A percentile compares a stretch with the other conserved stretches of the same genome.
These are phyloP conservation scores for Nestor notabilis DNA, from an alignment of 2,113 vertebrate genomes.

Conservation along the genomic window DNA sequence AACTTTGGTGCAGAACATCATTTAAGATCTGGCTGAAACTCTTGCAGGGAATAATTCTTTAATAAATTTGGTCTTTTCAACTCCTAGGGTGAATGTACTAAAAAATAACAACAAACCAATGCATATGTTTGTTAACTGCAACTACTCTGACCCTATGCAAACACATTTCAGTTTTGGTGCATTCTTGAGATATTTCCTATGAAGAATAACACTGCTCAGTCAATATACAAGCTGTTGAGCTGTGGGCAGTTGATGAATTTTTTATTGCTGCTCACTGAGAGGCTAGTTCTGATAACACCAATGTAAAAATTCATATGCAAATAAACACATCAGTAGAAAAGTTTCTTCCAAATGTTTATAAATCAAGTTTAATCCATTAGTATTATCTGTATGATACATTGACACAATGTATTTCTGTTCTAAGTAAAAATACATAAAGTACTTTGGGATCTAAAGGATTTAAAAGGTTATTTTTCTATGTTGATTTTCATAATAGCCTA, in stretches of 20 bases:
- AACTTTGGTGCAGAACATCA: background rate
- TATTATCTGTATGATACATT: background rate
- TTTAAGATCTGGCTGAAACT: background rate
- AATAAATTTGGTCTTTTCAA: background rate
- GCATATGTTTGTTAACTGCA: background rate
- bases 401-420: background rate
- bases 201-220: background rate
- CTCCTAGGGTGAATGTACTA: background rate
- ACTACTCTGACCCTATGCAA: background rate
- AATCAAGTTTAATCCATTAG: background rate
- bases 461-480: background rate
- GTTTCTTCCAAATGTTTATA: background rate
- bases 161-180: background rate
- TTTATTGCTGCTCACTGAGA: background rate
- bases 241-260: background rate
- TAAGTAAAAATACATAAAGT: background rate
- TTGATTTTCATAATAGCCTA: background rate
- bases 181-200: background rate
- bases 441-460: background rate
- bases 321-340: background rate
- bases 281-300: background rate
- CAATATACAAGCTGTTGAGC: background rate
- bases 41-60: background rate
- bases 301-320: background rate
- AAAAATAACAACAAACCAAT: background rate